These are phyloP conservation scores for Heliothis virescens DNA, from an alignment of 1,140 invertebrate species.

Conservation along the genomic window DNA sequence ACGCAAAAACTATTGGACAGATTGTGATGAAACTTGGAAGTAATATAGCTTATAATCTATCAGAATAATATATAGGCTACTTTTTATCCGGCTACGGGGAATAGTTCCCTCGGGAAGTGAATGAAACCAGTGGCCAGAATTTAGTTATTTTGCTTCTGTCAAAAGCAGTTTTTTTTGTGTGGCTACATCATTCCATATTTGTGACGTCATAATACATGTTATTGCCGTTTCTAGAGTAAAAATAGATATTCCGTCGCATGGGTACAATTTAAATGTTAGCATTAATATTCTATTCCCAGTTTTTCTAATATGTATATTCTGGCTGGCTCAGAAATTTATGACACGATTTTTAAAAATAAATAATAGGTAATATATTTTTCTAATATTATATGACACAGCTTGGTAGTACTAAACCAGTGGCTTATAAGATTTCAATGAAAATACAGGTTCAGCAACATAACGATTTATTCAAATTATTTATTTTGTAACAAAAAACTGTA, in stretches of 20 bases:
- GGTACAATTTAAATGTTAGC: background rate
- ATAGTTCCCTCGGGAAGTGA: no score
- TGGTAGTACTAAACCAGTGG: background rate
- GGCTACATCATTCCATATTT: background rate
- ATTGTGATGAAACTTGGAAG: no score
- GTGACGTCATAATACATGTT: background rate
- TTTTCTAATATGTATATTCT: background rate
- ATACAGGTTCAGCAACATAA: slow-evolving; percentile 2
- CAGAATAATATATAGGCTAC: no score
- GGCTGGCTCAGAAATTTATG: background rate
- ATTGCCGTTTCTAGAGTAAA: background rate
- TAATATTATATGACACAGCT: background rate
- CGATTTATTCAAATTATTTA: slow-evolving; percentile 28
- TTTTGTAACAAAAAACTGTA: slow-evolving; percentile 17
- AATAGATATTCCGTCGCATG: no score
- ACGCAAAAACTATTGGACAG: no score
- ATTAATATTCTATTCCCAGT: background rate
- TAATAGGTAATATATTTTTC: slow-evolving; percentile 1
- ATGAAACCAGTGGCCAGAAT: no score
- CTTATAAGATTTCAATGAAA: background rate
- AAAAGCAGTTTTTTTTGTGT: background rate
- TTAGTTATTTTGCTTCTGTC: no score
- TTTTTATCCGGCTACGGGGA: no score
- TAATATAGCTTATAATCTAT: no score
- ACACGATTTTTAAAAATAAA: background rate